These are phyloP conservation scores for Syrphus vitripennis DNA, from an alignment of 2,888 invertebrate species.

Conservation along the genomic window DNA sequence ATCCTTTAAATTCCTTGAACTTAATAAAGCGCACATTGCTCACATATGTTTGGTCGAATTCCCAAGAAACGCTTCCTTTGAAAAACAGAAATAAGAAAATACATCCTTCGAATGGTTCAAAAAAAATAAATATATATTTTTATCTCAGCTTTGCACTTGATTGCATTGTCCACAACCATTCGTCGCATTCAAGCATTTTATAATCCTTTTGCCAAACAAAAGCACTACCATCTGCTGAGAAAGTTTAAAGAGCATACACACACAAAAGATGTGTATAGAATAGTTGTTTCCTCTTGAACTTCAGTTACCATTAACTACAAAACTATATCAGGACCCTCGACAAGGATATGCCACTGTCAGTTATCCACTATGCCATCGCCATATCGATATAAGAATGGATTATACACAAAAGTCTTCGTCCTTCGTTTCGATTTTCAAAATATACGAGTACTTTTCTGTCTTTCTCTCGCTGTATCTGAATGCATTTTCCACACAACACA, in stretches of 20 bases:
- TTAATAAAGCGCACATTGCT: conserved; percentile 61
- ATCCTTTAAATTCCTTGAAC: conserved; percentile 39
- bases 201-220: conserved; percentile 40
- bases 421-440: neutral
- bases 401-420: neutral
- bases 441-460: neutral
- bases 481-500: conserved; percentile 45
- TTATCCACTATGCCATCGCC: neutral
- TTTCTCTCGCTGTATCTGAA: neutral
- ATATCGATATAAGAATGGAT: neutral
- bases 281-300: conserved; percentile 50
- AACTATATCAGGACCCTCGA: conserved; percentile 19
- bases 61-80: conserved; percentile 39
- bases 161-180: conserved; percentile 64
- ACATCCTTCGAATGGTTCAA: conserved; percentile 21
- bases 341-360: conserved; percentile 45
- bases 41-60: conserved; percentile 52
- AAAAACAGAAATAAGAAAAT: neutral
- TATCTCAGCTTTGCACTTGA: conserved; percentile 71
- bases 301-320: conserved; percentile 65
- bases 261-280: conserved; percentile 13
- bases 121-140: conserved; percentile 63
- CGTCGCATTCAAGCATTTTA: conserved; percentile 66
- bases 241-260: neutral
- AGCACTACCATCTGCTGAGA: neutral